Conservation (phyloP, 2,113 vertebrate genomes). For the Albula goreensis region DNA sequence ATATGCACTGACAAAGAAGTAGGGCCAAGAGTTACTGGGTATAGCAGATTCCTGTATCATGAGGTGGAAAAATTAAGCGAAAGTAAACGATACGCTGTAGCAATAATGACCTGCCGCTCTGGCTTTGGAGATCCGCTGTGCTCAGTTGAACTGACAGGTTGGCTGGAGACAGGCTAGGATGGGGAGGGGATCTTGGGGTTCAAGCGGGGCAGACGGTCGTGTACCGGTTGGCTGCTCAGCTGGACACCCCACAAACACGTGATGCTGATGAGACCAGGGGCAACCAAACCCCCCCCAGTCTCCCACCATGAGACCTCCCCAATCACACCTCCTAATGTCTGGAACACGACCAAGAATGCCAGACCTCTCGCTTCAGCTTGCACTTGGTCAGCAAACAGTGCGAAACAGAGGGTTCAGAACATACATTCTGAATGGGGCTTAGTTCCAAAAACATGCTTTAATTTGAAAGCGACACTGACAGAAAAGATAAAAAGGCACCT, state of each 20-base stretch:
- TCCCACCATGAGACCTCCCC: constrained; percentile 43
- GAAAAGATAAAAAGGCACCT: no score
- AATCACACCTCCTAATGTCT: constrained; percentile 28
- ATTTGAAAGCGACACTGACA: constrained; percentile 37
- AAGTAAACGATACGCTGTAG: background rate
- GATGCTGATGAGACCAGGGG: constrained; percentile 55
- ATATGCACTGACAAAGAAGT: background rate
- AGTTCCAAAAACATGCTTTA: constrained; percentile 46
- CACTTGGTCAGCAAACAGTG: background rate
- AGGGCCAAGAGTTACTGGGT: background rate
- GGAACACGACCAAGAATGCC: constrained; percentile 53
- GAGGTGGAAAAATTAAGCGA: background rate
- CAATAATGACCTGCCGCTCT: background rate
- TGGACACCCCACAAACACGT: constrained; percentile 57
- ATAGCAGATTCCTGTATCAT: background rate
- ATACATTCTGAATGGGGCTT: background rate
- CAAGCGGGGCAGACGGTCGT: constrained; percentile 27
- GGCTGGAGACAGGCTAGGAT: background rate
- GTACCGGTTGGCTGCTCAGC: constrained; percentile 51
- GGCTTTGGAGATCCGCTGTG: background rate
- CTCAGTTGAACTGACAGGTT: constrained; percentile 3
- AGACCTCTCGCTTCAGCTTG: constrained; percentile 44
- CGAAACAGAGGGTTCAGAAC: no score
- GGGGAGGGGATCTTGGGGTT: background rate
- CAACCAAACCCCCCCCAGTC: constrained; percentile 13